Evolutionary conservation across 2,888 invertebrate species (phyloP).

Genomic region (Rotaria macrura): DNA sequence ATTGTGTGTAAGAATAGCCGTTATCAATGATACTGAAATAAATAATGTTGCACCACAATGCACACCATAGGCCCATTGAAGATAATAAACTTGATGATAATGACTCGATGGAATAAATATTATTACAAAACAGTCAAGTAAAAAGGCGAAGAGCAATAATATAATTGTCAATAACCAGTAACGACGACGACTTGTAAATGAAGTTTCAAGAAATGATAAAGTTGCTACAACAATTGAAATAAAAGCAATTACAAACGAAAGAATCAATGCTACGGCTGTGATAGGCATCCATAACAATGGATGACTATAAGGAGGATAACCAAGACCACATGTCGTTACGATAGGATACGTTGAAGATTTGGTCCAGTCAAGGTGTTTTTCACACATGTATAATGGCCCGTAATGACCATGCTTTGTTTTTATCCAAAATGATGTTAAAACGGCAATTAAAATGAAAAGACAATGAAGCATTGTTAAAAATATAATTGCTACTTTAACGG

Average conservation of each 20-base stretch:
- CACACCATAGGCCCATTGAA: constrained; percentile 15
- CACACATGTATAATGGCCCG: constrained; percentile 7
- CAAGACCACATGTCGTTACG: neutral
- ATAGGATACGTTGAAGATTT: neutral
- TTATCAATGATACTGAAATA: neutral
- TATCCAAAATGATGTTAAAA: constrained; percentile 15
- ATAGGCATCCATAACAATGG: neutral
- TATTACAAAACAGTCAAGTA: neutral
- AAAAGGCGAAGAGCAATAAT: neutral
- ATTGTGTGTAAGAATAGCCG: neutral
- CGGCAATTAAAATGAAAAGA: neutral
- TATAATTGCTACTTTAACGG: neutral
- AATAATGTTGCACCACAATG: constrained; percentile 17
- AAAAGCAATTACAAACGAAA: neutral
- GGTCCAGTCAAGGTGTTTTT: neutral
- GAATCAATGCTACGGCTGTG: neutral
- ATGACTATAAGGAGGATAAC: neutral
- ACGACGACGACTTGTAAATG: neutral
- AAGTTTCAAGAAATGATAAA: neutral
- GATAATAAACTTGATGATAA: neutral
- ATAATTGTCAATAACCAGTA: neutral
- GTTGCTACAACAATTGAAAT: neutral
- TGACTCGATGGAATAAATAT: neutral
- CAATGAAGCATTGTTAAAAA: neutral
- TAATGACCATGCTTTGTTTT: neutral